Percentiles rank a stretch among this genome's conserved stretches.
These are phyloP conservation scores for Pelagia noctiluca DNA, from an alignment of 30 jellyfish, hydroid and myxozoan species.

Conservation along the genomic window DNA sequence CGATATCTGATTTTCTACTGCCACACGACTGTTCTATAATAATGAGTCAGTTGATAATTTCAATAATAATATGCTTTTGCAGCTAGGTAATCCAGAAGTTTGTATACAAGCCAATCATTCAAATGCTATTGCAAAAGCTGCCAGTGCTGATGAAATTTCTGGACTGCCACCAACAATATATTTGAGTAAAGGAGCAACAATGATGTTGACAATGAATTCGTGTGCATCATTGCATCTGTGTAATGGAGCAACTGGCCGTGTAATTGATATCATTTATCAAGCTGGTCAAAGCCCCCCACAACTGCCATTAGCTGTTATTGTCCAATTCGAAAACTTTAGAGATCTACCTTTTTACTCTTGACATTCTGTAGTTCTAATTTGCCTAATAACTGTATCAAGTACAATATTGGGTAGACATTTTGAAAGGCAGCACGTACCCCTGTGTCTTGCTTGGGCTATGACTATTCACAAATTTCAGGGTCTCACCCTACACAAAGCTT, in stretches of 20 bases:
- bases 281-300: slow-evolving; percentile 19
- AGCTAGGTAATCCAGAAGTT: background rate
- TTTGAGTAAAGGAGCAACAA: too few relatives aligned
- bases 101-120: slow-evolving; percentile 1
- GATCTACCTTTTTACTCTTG: slow-evolving; percentile 14
- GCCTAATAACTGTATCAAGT: slow-evolving; percentile 20
- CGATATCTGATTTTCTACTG: slow-evolving; percentile 6
- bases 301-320: slow-evolving; percentile 63
- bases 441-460: slow-evolving; percentile 77
- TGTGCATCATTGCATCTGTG: too few relatives aligned
- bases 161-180: background rate
- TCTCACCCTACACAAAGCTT: slow-evolving; percentile 23
- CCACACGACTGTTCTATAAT: slow-evolving; percentile 9
- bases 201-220: too few relatives aligned
- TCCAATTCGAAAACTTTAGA: slow-evolving; percentile 36
- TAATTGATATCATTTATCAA: slow-evolving; percentile 46
- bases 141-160: background rate
- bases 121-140: background rate
- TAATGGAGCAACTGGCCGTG: too few relatives aligned
- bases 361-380: slow-evolving; percentile 32
- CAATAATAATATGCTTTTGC: slow-evolving; percentile 1
- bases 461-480: slow-evolving; percentile 77
- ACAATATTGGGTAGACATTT: too few relatives aligned
- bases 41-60: slow-evolving; percentile 2
- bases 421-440: slow-evolving; percentile 65